Percentiles rank a stretch among this genome's conserved stretches.
Evolutionary conservation across 2,888 invertebrate genomes (phyloP).

Genomic region (Chymomyza fuscimana): DNA sequence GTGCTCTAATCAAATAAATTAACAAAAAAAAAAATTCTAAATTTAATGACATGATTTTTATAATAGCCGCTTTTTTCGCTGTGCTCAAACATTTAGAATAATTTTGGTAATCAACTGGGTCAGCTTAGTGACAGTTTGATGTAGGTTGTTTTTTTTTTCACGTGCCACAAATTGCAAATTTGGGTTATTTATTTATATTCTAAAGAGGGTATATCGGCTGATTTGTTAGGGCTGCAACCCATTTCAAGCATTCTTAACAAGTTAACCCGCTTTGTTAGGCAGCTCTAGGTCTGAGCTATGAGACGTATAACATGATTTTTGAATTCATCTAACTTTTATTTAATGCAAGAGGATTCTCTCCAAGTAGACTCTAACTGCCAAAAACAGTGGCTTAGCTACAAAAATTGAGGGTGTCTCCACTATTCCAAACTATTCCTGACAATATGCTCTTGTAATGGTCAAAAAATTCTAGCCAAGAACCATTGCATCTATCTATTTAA

Average conservation of each 20-base stretch:
- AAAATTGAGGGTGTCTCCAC: no score
- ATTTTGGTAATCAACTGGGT: background rate
- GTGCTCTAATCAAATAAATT: background rate
- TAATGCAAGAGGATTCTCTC: no score
- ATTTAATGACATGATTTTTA: background rate
- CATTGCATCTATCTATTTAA: no score
- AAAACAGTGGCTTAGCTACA: no score
- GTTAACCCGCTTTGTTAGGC: no score
- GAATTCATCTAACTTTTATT: no score
- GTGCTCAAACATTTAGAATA: background rate
- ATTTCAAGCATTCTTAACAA: background rate
- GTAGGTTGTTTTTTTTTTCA: background rate
- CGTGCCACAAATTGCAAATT: background rate
- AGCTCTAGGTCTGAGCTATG: no score
- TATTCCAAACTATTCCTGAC: no score
- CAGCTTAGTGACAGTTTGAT: background rate
- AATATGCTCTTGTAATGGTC: no score
- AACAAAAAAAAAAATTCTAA: background rate
- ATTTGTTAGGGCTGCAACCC: background rate
- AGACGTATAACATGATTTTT: no score
- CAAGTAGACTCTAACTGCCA: no score
- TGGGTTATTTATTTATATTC: background rate
- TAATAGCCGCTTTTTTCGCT: background rate
- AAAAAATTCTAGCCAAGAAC: no score
- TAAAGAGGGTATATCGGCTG: background rate